Evolutionary conservation across 2,797 vertebrate genomes (phyloP), one percentile per base, ranked within the genome.

Genomic region (Pseudomugil tenellus): DNA sequence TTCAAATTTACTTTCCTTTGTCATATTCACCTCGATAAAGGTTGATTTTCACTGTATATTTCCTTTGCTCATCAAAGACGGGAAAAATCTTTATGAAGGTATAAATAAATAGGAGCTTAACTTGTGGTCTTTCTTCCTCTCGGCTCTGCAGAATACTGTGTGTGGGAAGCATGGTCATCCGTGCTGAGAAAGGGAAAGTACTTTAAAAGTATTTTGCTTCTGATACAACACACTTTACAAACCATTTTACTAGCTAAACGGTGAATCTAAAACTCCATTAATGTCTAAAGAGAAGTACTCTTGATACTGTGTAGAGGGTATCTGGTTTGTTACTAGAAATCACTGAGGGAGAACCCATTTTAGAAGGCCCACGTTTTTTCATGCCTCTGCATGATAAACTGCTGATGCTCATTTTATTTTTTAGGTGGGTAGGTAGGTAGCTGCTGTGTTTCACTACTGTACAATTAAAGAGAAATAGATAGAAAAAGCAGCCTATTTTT

Each of bases 401-500:
- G 78, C 81, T 82, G 79, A 77, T 81, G 71, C 79, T 82, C 61
- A 43, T 75, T 26, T 65, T 76, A 64, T 82, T 76, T 46, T 34
- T 69, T 31, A 34, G 10, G 70, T 62, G 26, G 70, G 76, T 64
- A 71, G 76, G 59, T 21, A 23, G 35, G 80, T 69, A 78, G 54
- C 65, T 57, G 64, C 63, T 60, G 67, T 16, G 49, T 75, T 85
- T 79, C 59, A 74, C 58, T 31, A 8, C 48, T 65, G 72, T 77
- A 64, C 82, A 83, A 91, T 92, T 88, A 89, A 88, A 84, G 77
- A 72, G 67, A 51, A 76, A 69, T 55, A 60, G 61, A 81, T 76
- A 83, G 56, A 11, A 89, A 86, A 79, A 61, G 80, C 77, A 78
- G 74, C 59, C 79, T 76, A 82, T 90, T 88, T 86, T 73, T 84